Conservation (phyloP, 2,113 vertebrate species). For the Nycticryphes semicollaris region DNA sequence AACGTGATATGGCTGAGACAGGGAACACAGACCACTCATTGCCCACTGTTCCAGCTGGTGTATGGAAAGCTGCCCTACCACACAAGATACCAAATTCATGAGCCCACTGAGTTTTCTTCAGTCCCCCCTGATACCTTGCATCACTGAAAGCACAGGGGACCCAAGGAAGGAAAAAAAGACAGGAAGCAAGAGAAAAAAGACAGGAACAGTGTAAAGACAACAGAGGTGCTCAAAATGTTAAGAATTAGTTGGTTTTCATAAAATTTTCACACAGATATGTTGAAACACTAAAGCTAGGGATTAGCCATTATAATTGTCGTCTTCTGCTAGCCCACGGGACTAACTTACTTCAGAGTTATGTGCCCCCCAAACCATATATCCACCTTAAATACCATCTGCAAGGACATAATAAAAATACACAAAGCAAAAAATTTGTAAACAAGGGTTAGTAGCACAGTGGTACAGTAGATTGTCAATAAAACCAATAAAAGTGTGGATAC, state of each 20-base stretch:
- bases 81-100: background rate
- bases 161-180: background rate
- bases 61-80: background rate
- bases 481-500: conserved; percentile 67
- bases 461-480: conserved; percentile 77
- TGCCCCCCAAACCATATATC: conserved; percentile 48
- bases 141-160: background rate
- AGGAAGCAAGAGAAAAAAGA: background rate
- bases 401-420: conserved; percentile 63
- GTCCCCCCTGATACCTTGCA: background rate
- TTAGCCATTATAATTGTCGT: conserved; percentile 52
- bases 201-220: background rate
- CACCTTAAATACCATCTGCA: conserved; percentile 67
- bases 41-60: background rate
- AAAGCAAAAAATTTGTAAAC: conserved; percentile 75
- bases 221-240: background rate
- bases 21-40: background rate
- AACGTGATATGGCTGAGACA: background rate
- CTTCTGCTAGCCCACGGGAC: conserved; percentile 57
- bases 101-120: background rate
- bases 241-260: conserved; percentile 6
- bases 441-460: conserved; percentile 79
- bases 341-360: conserved; percentile 59
- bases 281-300: conserved; percentile 56
- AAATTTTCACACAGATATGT: conserved; percentile 48